Evolutionary conservation across 2,797 vertebrate species (phyloP), one percentile per base, ranked within the genome.

Genomic region (Gymnoscopelus microlampas): DNA sequence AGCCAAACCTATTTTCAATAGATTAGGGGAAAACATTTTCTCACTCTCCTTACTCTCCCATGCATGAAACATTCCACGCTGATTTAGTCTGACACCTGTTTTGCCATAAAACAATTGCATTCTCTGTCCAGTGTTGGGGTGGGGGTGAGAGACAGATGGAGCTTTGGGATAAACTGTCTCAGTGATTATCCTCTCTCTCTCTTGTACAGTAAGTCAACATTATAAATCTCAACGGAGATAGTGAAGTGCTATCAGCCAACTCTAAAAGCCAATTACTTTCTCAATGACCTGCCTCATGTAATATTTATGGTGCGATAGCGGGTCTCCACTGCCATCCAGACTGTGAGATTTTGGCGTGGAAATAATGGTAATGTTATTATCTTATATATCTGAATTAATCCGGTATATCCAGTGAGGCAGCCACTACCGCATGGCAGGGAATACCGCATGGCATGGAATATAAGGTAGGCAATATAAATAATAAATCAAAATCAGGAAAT

Each of bases 231-330:
- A 35, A 73, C 53, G 1, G 73, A 83, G 78, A 87, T 79, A 83
- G 73, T 61, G 68, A 74, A 77, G 79, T 70, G 76, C 71, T 78
- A 86, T 83, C 80, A 66, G 85, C 83, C 83, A 86, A 81, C 79
- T 87, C 83, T 86, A 81, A 90, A 89, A 90, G 85, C 81, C 86
- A 90, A 89, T 90, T 91, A 91, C 85, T 88, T 85, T 78, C 75
- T 79, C 76, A 86, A 81, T 85, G 78, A 85, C 75, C 82, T 83
- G 74, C 66, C 80, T 89, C 81, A 85, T 91, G 85, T 88, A 88
- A 90, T 88, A 90, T 92, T 91, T 87, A 89, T 84, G 71, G 63
- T 67, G 4, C 63, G 76, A 79, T 68, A 79, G 61, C 74, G 70
- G 63, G 35, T 53, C 11, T 11, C 44, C 83, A 73, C 78, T 81